Percentiles rank a stretch among this genome's conserved stretches.
Conservation (phyloP, 2,113 vertebrate genomes). For the Neotoma lepida region DNA sequence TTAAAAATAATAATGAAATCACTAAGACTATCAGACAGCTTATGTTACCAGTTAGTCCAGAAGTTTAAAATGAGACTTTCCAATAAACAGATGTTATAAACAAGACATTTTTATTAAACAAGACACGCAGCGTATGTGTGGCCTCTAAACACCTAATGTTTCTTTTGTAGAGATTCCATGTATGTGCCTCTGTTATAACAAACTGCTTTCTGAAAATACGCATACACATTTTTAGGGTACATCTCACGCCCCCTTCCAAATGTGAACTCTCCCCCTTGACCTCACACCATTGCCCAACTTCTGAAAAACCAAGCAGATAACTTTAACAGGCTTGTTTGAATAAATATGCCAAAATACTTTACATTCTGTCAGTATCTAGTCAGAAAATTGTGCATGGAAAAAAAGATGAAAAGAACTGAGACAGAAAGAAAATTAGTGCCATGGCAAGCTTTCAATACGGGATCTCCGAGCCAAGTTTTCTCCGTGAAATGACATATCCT, state of each 20-base stretch:
- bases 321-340: constrained; percentile 86
- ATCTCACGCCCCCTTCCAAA: neutral
- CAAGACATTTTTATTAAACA: constrained; percentile 14
- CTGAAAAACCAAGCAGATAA: constrained; percentile 81
- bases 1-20: neutral
- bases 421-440: constrained; percentile 87
- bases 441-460: constrained; percentile 87
- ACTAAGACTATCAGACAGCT: neutral
- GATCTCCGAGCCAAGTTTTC: constrained; percentile 86
- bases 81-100: neutral
- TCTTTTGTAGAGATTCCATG: neutral
- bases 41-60: neutral
- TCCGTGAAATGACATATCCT: constrained; percentile 85
- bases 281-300: constrained; percentile 57
- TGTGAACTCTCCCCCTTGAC: constrained; percentile 68
- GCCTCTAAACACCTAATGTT: neutral
- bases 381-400: constrained; percentile 86
- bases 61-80: neutral
- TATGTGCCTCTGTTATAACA: neutral
- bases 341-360: constrained; percentile 86
- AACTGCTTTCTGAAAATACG: neutral
- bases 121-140: neutral
- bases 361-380: constrained; percentile 86
- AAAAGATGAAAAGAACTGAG: constrained; percentile 88
- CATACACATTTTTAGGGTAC: neutral